Evolutionary conservation across 2,797 vertebrate genomes (phyloP).

Genomic region (Allobates femoralis): DNA sequence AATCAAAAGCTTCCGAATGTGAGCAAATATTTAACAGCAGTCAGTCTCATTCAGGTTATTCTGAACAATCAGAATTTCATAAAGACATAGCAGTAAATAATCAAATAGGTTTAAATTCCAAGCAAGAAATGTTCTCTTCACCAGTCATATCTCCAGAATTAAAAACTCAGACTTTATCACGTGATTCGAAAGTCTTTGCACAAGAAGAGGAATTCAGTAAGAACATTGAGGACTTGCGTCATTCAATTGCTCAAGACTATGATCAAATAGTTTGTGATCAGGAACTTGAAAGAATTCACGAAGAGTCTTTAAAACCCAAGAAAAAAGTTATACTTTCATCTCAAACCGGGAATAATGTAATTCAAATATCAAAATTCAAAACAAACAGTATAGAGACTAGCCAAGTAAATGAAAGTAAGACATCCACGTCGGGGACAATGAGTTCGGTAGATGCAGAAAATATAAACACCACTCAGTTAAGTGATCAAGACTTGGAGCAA

Average conservation of each 20-base stretch:
- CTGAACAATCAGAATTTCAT: conserved; percentile 5
- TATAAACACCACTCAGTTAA: conserved; percentile 19
- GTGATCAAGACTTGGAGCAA: conserved; percentile 52
- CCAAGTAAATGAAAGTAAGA: conserved; percentile 51
- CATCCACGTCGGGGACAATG: not conserved
- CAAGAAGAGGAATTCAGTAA: conserved; percentile 1
- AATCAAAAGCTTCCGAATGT: conserved; percentile 17
- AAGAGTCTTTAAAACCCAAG: conserved; percentile 72
- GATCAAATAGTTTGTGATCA: conserved; percentile 41
- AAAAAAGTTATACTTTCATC: conserved; percentile 75
- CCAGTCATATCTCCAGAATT: conserved; percentile 82
- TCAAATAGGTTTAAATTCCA: conserved; percentile 71
- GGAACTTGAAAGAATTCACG: conserved; percentile 54
- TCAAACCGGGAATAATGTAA: conserved; percentile 79
- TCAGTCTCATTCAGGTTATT: not conserved
- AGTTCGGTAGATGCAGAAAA: not conserved
- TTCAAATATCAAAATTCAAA: conserved; percentile 76
- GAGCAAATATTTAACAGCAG: conserved; percentile 23
- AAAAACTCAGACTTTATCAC: conserved; percentile 73
- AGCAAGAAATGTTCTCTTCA: conserved; percentile 72
- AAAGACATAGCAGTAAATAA: conserved; percentile 11
- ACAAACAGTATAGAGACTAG: conserved; percentile 58
- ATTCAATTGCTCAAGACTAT: conserved; percentile 16
- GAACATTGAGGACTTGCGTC: not conserved
- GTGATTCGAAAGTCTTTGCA: conserved; percentile 72